Conservation (phyloP, 2,797 vertebrate species). For the Rhinophrynus dorsalis region DNA sequence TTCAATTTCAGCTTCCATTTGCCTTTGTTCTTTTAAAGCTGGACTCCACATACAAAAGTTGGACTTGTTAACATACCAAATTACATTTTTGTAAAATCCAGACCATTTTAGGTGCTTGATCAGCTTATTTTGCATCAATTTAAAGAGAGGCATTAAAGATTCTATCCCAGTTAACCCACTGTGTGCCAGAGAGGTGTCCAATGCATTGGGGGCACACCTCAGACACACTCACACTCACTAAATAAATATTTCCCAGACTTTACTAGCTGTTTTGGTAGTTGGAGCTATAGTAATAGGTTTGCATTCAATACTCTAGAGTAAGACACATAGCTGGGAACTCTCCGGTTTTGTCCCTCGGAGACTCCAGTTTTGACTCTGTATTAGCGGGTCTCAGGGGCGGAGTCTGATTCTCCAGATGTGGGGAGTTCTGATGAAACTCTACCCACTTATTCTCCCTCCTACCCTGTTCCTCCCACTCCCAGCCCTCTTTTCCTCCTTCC, state of each 20-base stretch:
- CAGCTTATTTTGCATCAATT: not conserved
- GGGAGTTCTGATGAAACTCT: too few relatives aligned
- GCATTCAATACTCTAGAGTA: not conserved
- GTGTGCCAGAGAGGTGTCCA: too few relatives aligned
- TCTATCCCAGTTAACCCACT: conserved; percentile 12
- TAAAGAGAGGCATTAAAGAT: not conserved
- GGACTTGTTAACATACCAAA: not conserved
- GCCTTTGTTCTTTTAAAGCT: not conserved
- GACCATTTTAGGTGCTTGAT: not conserved
- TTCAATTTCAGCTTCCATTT: not conserved
- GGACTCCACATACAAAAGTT: not conserved
- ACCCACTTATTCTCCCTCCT: too few relatives aligned
- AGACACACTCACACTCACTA: too few relatives aligned
- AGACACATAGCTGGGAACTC: too few relatives aligned
- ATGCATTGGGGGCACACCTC: not conserved
- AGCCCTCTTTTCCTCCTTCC: too few relatives aligned
- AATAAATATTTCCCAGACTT: not conserved
- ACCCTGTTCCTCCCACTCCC: too few relatives aligned
- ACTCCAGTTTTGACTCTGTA: too few relatives aligned
- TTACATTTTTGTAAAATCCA: not conserved
- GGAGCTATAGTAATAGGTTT: conserved; percentile 14
- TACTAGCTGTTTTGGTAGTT: conserved; percentile 12
- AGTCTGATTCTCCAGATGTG: too few relatives aligned
- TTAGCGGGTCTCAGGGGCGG: not conserved
- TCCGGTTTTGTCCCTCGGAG: not conserved